Base-by-base conservation (phyloP, 2,113 vertebrate genomes). In the Condylura cristata region DNA sequence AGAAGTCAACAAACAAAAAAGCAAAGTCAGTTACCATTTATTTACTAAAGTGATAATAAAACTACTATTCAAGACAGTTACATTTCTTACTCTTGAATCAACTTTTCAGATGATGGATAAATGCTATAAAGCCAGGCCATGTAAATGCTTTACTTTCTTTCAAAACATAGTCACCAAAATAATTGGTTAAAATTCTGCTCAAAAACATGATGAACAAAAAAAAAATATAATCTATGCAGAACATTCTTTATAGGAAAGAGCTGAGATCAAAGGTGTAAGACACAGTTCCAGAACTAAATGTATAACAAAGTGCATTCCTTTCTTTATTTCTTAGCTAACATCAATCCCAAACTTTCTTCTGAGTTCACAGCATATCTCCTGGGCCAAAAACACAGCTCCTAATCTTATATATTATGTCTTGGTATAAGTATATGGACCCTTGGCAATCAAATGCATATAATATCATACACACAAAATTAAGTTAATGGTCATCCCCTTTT, bases 31-130 rank as follows among this genome's bases (percentile, higher is more conserved):
- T 61, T 84, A 86, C 28, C 8, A 89, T 5, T 34, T 89, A 85
- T 83, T 48, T 78, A 74, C 8, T 72, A 76, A 79, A 86, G 60
- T 87, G 51, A 91, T 79, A 75, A 75, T 56, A 86, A 93, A 91
- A 60, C 6, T 83, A 75, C 17, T 82, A 48, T 63, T 86, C 30
- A 82, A 48, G 39, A 81, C 16, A 85, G 14, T 70, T 86, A 80
- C 86, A 14, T 60, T 65, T 89, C 87, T 79, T 61, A 81, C 22
- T 48, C 3, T 80, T 2, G 53, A 94, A 81, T 84, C 46, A 88
- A 24, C 28, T 95, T 83, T 95, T 8, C 37, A 89, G 46, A 82
- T 81, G 26, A 79, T 60, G 26, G 9, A 61, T 53, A 87, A 78
- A 16, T 48, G 26, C 12, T 51, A 87, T 71, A 56, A 14, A 87